These are phyloP conservation scores for Thalassarche chlororhynchos DNA, from an alignment of 2,113 vertebrate genomes.

Conservation along the genomic window DNA sequence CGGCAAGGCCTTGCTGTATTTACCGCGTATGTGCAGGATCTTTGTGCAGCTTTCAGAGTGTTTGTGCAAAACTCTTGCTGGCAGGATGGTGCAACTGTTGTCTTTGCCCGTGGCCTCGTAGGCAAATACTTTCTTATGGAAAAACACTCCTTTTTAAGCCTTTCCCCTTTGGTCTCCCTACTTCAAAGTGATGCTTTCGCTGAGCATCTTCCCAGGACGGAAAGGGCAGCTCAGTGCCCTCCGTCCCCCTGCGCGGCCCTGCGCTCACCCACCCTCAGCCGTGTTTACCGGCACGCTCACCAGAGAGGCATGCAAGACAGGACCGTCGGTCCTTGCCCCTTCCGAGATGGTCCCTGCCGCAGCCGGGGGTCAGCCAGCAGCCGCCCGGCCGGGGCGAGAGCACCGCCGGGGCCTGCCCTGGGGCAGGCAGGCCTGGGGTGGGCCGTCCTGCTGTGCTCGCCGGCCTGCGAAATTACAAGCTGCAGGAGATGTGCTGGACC, in stretches of 20 bases:
- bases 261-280: neutral
- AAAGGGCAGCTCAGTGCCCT: neutral
- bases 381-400: rapidly evolving
- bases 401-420: neutral
- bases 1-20: neutral
- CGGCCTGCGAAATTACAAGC: neutral
- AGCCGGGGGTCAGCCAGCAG: neutral
- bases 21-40: neutral
- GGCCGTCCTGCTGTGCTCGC: neutral
- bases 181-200: neutral
- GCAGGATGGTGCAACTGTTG: neutral
- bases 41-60: neutral
- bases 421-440: neutral
- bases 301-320: neutral
- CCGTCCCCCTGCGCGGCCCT: neutral
- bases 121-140: neutral
- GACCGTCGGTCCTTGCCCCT: neutral
- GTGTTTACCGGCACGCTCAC: neutral
- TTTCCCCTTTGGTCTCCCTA: neutral
- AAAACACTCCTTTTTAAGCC: neutral
- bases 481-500: neutral
- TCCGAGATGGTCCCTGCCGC: neutral
- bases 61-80: neutral
- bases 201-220: neutral
- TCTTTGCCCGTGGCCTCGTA: neutral